phyloP scores from a whole-genome alignment of 35 echinoderm and acorn worm species.

The Eucidaris tribuloides region DNA sequence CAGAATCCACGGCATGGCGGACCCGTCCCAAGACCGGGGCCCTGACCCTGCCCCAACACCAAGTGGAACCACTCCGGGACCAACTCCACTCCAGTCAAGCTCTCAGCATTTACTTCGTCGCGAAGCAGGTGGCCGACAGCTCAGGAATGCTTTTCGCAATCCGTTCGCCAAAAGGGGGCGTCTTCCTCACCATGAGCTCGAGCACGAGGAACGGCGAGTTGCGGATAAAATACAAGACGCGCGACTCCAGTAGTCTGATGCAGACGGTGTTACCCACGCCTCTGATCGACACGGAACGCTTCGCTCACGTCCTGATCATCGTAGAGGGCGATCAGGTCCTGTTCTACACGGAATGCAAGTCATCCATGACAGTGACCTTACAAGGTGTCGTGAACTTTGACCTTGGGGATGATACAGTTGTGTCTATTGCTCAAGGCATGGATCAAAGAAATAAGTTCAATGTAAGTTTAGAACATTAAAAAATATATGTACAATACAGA shows the following conservation, averaged over 20 bases:
- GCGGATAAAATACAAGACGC: not conserved
- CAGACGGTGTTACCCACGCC: conserved; percentile 9
- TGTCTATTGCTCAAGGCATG: not conserved
- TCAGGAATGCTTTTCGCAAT: not conserved
- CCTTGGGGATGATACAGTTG: not conserved
- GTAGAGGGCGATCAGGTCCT: not conserved
- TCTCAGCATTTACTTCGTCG: not conserved
- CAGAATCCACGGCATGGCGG: not conserved
- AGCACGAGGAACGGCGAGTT: conserved; percentile 6
- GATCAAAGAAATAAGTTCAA: conserved; percentile 19
- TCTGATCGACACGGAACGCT: not conserved
- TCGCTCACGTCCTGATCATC: not conserved
- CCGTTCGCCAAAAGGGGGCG: not conserved
- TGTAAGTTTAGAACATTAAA: too few species aligned
- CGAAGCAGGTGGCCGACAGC: not conserved
- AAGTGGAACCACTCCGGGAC: not conserved
- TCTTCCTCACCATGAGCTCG: not conserved
- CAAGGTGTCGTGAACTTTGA: conserved; percentile 19
- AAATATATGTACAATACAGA: too few species aligned
- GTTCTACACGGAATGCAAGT: conserved; percentile 1
- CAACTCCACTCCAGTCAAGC: not conserved
- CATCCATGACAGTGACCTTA: not conserved
- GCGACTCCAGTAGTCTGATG: not conserved
- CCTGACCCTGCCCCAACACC: not conserved
- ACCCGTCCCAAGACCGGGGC: not conserved